Conservation (phyloP, 2,113 vertebrate species). For the Rhagologus leucostigma region DNA sequence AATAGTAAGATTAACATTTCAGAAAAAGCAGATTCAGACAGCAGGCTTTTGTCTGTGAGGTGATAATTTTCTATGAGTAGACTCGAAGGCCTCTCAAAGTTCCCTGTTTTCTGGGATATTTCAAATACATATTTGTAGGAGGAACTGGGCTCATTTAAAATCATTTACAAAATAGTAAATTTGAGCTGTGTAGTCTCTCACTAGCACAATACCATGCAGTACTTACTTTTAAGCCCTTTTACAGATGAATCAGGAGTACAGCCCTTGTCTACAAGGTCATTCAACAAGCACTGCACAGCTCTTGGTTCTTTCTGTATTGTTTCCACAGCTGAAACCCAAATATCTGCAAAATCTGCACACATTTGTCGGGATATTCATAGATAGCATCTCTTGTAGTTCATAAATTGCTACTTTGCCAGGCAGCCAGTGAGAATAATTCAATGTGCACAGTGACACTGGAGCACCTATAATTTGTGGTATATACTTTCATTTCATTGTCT, state of each 20-base stretch:
- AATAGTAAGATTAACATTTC: not conserved
- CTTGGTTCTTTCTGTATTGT: not conserved
- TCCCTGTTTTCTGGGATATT: not conserved
- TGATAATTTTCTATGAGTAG: not conserved
- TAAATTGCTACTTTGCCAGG: not conserved
- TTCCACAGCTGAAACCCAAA: not conserved
- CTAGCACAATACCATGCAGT: not conserved
- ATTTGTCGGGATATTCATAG: rapidly evolving
- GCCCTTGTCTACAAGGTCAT: not conserved
- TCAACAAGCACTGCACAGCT: not conserved
- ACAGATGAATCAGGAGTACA: not conserved
- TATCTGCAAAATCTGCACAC: not conserved
- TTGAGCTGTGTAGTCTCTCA: not conserved
- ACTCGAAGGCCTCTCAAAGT: not conserved
- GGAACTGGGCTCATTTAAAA: not conserved
- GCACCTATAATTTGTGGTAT: not conserved
- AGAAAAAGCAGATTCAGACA: not conserved
- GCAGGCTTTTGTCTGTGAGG: not conserved
- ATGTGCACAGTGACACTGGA: not conserved
- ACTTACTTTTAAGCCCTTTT: not conserved
- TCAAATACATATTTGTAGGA: not conserved
- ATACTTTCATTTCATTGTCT: not conserved
- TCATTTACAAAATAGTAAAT: not conserved
- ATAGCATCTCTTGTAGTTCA: not conserved
- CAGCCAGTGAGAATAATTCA: not conserved